Percentiles rank a stretch among this genome's conserved stretches.
These are phyloP conservation scores for Cinclus cinclus DNA, from an alignment of 2,113 vertebrate species.

Conservation along the genomic window DNA sequence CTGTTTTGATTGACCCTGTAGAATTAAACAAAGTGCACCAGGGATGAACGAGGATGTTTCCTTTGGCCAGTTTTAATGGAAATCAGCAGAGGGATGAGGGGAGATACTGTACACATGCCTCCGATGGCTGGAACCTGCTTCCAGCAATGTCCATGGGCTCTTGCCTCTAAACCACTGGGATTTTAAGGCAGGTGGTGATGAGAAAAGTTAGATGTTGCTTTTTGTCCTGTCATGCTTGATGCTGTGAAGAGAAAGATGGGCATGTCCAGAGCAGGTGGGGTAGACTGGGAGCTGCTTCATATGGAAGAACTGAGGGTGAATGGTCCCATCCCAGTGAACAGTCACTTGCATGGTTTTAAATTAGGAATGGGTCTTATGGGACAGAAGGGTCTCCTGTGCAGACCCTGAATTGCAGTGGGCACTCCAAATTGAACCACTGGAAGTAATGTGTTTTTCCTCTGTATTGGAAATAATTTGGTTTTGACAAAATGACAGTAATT, in stretches of 20 bases:
- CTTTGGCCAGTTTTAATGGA: background rate
- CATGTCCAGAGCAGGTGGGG: background rate
- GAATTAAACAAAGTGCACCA: background rate
- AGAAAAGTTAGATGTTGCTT: background rate
- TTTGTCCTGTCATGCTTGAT: background rate
- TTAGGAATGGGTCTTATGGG: background rate
- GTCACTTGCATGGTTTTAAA: background rate
- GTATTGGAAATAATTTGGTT: background rate
- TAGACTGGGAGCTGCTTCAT: background rate
- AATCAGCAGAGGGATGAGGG: background rate
- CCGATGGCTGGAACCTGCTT: background rate
- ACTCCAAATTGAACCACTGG: accelerated
- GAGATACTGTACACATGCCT: background rate
- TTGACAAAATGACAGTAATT: background rate
- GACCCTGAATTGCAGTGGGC: background rate
- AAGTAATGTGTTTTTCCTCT: background rate
- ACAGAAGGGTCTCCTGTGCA: background rate
- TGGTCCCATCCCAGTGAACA: background rate
- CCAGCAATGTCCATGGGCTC: background rate
- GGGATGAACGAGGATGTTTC: background rate
- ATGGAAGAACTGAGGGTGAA: background rate
- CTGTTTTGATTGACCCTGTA: background rate
- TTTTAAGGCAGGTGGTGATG: background rate
- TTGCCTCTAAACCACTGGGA: background rate
- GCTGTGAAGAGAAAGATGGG: background rate